These are phyloP conservation scores for Drosophila pullipes DNA, from an alignment of 2,888 invertebrate genomes.

Conservation along the genomic window DNA sequence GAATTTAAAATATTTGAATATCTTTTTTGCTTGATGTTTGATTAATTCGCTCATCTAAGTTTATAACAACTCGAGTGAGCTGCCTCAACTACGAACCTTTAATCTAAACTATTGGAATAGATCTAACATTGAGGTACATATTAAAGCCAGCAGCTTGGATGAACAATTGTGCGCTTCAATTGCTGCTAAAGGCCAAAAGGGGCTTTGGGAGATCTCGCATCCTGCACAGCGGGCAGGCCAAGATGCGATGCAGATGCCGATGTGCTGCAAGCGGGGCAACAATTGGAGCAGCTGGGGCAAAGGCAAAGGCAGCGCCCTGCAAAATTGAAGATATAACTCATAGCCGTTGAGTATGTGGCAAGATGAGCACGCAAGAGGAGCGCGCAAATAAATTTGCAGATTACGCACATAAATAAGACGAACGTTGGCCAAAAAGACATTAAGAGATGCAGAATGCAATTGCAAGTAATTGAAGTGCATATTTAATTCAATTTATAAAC, in stretches of 20 bases:
- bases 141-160: not conserved
- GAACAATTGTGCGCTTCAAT: conserved; percentile 10
- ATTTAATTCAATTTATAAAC: conserved; percentile 61
- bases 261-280: not conserved
- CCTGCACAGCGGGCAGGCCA: conserved; percentile 46
- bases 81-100: not conserved
- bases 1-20: not conserved
- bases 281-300: not conserved
- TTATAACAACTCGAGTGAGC: not conserved
- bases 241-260: conserved; percentile 17
- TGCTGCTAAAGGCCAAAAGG: conserved; percentile 9
- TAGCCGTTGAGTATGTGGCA: conserved; percentile 68
- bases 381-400: conserved; percentile 59
- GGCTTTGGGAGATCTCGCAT: conserved; percentile 25
- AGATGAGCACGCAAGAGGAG: conserved; percentile 59
- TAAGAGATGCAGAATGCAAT: conserved; percentile 28
- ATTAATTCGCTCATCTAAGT: not conserved
- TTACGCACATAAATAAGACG: conserved; percentile 53
- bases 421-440: conserved; percentile 15
- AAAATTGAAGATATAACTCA: conserved; percentile 60
- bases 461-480: conserved; percentile 52
- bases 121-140: not conserved
- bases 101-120: not conserved
- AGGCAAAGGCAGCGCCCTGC: conserved; percentile 1
- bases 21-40: rapidly evolving